A percentile compares a stretch with the other conserved stretches of the same genome.
These are phyloP conservation scores for Nudaria mundana DNA, from an alignment of 2,888 invertebrate genomes.

Conservation along the genomic window DNA sequence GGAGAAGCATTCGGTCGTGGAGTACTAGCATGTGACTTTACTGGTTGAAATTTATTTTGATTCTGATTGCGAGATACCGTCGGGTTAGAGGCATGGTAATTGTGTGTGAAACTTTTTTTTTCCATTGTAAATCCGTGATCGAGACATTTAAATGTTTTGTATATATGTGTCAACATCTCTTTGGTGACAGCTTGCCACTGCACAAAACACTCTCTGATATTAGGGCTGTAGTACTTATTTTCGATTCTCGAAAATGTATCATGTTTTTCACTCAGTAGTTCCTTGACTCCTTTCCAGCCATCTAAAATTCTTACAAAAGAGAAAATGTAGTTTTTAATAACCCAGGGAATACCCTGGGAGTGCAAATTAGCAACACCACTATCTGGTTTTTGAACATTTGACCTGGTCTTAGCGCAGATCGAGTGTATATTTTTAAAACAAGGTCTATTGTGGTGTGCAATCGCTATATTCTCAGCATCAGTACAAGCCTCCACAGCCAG, in stretches of 20 bases:
- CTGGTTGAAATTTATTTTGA: slow-evolving; percentile 64
- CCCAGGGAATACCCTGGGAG: slow-evolving; percentile 88
- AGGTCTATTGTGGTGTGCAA: slow-evolving; percentile 85
- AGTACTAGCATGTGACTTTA: slow-evolving; percentile 60
- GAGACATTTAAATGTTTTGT: slow-evolving; percentile 82
- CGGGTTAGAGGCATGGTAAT: slow-evolving; percentile 72
- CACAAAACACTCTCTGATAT: slow-evolving; percentile 80
- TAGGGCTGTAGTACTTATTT: slow-evolving; percentile 80
- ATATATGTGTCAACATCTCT: slow-evolving; percentile 80
- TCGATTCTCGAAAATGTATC: slow-evolving; percentile 83
- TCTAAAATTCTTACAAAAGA: slow-evolving; percentile 87
- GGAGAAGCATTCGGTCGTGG: slow-evolving; percentile 64
- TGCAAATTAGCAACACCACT: slow-evolving; percentile 87
- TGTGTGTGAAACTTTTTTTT: slow-evolving; percentile 76
- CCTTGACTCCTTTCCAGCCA: slow-evolving; percentile 88
- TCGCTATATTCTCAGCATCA: slow-evolving; percentile 85
- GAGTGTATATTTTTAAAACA: slow-evolving; percentile 89
- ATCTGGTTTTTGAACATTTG: slow-evolving; percentile 86
- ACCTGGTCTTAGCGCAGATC: slow-evolving; percentile 85
- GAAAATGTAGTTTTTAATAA: slow-evolving; percentile 88
- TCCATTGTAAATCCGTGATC: slow-evolving; percentile 79
- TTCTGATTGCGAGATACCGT: slow-evolving; percentile 69
- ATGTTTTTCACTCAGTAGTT: slow-evolving; percentile 82
- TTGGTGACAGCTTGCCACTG: slow-evolving; percentile 83
- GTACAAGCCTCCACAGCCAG: slow-evolving; percentile 85